Evolutionary conservation across 2,888 invertebrate species (phyloP), one percentile per base, ranked within the genome.

Genomic region (Tenodera sinensis): DNA sequence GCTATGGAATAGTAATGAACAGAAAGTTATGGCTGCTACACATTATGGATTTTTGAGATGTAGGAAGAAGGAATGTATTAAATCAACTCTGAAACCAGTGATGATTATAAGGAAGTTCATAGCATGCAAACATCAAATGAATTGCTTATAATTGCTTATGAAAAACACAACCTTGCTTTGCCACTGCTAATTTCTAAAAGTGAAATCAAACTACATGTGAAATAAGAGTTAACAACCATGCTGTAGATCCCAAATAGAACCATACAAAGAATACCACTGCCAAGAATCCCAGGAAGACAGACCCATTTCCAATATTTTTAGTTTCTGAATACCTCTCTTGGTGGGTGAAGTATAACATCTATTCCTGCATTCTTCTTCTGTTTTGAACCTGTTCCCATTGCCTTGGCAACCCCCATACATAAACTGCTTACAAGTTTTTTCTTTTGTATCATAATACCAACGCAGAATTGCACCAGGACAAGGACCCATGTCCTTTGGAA

Each of bases 361-460:
- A 90, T 92, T 92, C 91, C 92, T 92, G 91, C 93, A 93, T 91
- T 92, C 93, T 91, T 92, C 92, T 89, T 92, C 92, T 83, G 92
- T 92, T 91, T 92, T 93, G 92, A 93, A 94, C 91, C 93, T 93
- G 92, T 94, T 94, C 89, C 91, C 92, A 91, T 94, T 94, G 91
- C 94, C 94, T 91, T 93, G 93, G 92, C 94, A 94, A 92, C 94
- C 94, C 89, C 94, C 94, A 91, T 94, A 95, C 92, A 93, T 92
- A 92, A 95, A 95, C 91, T 93, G 93, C 90, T 92, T 92, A 92
- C 95, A 95, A 90, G 92, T 92, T 89, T 93, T 92, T 90, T 92
- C 92, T 83, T 91, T 91, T 28, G 92, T 91, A 92, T 95, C 94
- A 92, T 93, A 95, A 93, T 93, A 93, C 93, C 93, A 95, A 89